Percentiles rank a stretch among this genome's conserved stretches.
Conservation (phyloP, 2,888 invertebrate species). For the Myopa testacea region DNA sequence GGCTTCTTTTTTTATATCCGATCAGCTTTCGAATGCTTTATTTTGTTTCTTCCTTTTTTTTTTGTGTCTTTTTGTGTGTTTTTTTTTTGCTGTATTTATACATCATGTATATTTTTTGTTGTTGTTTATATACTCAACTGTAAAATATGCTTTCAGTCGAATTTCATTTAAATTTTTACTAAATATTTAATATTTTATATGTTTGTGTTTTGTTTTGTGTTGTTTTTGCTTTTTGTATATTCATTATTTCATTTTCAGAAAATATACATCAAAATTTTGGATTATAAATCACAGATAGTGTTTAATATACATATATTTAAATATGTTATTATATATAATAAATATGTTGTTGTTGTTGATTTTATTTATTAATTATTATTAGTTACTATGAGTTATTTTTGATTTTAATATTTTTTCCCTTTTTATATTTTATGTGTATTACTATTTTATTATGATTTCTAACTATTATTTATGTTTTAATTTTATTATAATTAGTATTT, state of each 20-base stretch:
- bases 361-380: constrained; percentile 46
- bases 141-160: constrained; percentile 47
- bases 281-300: constrained; percentile 70
- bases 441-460: constrained; percentile 30
- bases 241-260: constrained; percentile 61
- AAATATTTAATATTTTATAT: constrained; percentile 50
- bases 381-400: background rate
- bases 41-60: constrained; percentile 46
- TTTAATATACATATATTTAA: constrained; percentile 60
- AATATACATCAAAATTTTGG: constrained; percentile 70
- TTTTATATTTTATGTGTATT: constrained; percentile 43
- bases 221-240: constrained; percentile 50
- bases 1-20: constrained; percentile 46
- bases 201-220: constrained; percentile 41
- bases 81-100: too few relatives aligned
- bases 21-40: constrained; percentile 28
- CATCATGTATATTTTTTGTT: too few relatives aligned
- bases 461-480: too few relatives aligned
- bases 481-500: too few relatives aligned
- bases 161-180: constrained; percentile 51
- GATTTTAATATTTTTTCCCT: background rate
- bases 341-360: constrained; percentile 55
- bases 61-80: constrained; percentile 24
- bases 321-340: constrained; percentile 53
- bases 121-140: constrained; percentile 42